Evolutionary conservation across 2,113 vertebrate species (phyloP), one percentile per base, ranked within the genome.

Genomic region (Melanotaenia duboulayi): DNA sequence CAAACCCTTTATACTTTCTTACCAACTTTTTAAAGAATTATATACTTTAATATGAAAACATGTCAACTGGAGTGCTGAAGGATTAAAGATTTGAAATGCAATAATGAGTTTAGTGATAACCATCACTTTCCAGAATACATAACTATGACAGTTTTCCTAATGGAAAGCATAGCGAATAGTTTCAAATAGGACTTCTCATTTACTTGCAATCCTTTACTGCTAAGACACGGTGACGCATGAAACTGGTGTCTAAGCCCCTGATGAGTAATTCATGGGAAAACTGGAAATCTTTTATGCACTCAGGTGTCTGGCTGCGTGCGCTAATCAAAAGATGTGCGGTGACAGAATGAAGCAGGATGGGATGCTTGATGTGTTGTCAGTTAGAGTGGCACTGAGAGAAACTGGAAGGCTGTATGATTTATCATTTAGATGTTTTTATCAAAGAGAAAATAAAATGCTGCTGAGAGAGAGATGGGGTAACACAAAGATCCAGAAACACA

Each of bases 271-370:
- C 81, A 83, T 81, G 74, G 74, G 58, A 80, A 83, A 82, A 65
- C 72, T 54, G 66, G 74, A 73, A 70, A 74, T 48, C 60, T 66
- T 81, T 81, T 76, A 69, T 70, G 54, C 71, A 71, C 80, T 71
- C 76, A 60, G 83, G 80, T 81, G 67, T 83, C 72, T 75, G 17
- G 58, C 82, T 87, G 73, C 73, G 74, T 81, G 76, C 66, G 68
- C 75, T 88, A 88, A 90, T 92, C 86, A 90, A 87, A 90, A 86
- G 83, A 74, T 82, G 65, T 71, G 67, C 44, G 0, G 62, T 77
- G 71, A 71, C 77, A 76, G 63, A 84, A 65, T 52, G 65, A 50
- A 82, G 73, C 59, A 81, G 67, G 68, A 83, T 22, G 59, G 74
- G 51, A 51, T 51, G 66, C 64, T 81, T 88, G 76, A 88, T 84